Evolutionary conservation across 1,140 invertebrate genomes (phyloP).

Genomic region (Trachymyrmex cornetzi): DNA sequence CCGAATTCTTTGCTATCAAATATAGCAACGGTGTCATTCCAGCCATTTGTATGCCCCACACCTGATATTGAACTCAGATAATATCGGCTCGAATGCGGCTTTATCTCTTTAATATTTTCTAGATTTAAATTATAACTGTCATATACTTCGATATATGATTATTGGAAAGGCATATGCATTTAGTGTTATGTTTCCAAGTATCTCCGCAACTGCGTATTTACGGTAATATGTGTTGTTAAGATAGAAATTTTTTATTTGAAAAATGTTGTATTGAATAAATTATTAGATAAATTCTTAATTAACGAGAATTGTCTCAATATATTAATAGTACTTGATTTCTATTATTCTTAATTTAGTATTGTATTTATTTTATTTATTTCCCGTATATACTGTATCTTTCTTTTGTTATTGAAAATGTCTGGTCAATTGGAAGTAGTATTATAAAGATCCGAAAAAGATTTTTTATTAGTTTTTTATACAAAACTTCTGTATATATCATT

Average conservation of each 20-base stretch:
- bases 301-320: background rate
- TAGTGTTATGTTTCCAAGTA: background rate
- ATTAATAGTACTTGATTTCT: background rate
- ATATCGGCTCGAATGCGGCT: constrained; percentile 42
- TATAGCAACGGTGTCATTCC: constrained; percentile 8
- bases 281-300: background rate
- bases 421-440: background rate
- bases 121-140: constrained; percentile 58
- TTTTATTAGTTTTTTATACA: background rate
- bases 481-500: constrained; percentile 7
- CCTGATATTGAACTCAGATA: constrained; percentile 32
- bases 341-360: background rate
- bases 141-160: background rate
- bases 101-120: constrained; percentile 52
- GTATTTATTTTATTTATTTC: constrained; percentile 6
- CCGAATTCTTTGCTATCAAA: constrained; percentile 62
- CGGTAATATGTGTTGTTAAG: background rate
- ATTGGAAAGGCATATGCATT: background rate
- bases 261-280: constrained; percentile 1
- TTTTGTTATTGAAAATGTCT: background rate
- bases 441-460: background rate
- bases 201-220: background rate
- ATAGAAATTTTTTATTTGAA: background rate
- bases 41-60: constrained; percentile 7
- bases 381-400: background rate